Conservation (phyloP, 2,888 invertebrate species). For the Cremastinae sp. region DNA sequence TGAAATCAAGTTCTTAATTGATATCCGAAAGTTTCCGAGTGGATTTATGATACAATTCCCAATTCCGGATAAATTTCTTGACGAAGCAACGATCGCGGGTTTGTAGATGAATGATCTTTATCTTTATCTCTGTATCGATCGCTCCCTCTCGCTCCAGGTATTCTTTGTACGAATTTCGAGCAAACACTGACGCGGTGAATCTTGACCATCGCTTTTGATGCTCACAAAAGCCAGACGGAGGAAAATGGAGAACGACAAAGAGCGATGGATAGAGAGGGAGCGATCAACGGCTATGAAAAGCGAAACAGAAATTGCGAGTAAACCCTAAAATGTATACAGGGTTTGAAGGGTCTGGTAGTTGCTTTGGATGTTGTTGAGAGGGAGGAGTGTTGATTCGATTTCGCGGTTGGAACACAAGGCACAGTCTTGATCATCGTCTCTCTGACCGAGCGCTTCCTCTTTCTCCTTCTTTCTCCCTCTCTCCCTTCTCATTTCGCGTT, state of each 20-base stretch:
- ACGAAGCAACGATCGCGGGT: no score
- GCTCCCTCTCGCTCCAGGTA: no score
- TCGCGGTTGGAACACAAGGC: conserved; percentile 60
- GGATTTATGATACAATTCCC: no score
- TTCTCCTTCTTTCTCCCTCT: conserved; percentile 1
- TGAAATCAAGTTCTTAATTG: no score
- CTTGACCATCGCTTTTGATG: conserved; percentile 9
- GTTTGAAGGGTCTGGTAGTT: conserved; percentile 2
- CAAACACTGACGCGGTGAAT: conserved; percentile 28
- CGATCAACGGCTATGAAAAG: conserved; percentile 12
- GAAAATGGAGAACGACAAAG: conserved; percentile 25
- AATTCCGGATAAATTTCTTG: no score
- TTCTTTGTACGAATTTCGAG: conserved; percentile 48
- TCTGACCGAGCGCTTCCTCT: conserved; percentile 48
- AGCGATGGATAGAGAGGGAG: conserved; percentile 19
- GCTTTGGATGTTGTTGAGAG: conserved; percentile 20
- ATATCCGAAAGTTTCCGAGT: no score
- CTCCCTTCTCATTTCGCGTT: conserved; percentile 36
- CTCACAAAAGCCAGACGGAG: conserved; percentile 22
- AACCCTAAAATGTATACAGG: conserved; percentile 39
- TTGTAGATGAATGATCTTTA: background rate
- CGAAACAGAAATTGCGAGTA: conserved; percentile 36
- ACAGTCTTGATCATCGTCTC: conserved; percentile 58
- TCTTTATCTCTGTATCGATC: no score
- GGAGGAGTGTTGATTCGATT: conserved; percentile 59